Evolutionary conservation across 1,140 invertebrate species (phyloP).

Genomic region (Saccostrea cuccullata): DNA sequence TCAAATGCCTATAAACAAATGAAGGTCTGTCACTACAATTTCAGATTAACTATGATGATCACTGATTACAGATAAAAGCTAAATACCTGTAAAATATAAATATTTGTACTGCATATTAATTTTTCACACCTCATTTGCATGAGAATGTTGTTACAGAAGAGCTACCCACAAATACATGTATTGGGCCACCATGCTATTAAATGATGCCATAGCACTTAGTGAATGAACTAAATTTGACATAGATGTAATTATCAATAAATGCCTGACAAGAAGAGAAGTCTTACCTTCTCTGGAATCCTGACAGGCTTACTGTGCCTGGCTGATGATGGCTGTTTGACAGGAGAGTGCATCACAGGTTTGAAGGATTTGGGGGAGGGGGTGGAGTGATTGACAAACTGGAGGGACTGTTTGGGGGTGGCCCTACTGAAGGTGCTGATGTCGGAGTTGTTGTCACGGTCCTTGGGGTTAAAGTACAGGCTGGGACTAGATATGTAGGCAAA

Average conservation of each 20-base stretch:
- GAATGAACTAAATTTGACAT: too few relatives aligned
- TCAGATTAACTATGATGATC: too few relatives aligned
- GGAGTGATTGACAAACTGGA: constrained; percentile 53
- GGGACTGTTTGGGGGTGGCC: constrained; percentile 56
- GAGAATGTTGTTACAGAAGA: too few relatives aligned
- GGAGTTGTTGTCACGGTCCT: constrained; percentile 51
- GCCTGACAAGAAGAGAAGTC: background rate
- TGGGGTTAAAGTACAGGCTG: constrained; percentile 54
- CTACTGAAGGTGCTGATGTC: constrained; percentile 58
- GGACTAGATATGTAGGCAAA: constrained; percentile 58
- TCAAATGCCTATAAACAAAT: constrained; percentile 64
- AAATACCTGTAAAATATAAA: too few relatives aligned
- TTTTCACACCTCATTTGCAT: too few relatives aligned
- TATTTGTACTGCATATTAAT: too few relatives aligned
- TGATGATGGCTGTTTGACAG: constrained; percentile 51
- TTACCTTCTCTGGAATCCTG: constrained; percentile 20
- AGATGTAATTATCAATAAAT: background rate
- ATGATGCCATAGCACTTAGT: too few relatives aligned
- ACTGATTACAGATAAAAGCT: too few relatives aligned
- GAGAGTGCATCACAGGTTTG: constrained; percentile 59
- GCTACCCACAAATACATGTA: too few relatives aligned
- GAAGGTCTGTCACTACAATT: too few relatives aligned
- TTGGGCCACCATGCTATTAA: too few relatives aligned
- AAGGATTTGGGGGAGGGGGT: constrained; percentile 58
- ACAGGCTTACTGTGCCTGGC: constrained; percentile 6